Percentiles rank a stretch among this genome's conserved stretches.
Evolutionary conservation across 92 coral and sea anemone species (phyloP).

Genomic region (Hydrozoanthus gracilis): DNA sequence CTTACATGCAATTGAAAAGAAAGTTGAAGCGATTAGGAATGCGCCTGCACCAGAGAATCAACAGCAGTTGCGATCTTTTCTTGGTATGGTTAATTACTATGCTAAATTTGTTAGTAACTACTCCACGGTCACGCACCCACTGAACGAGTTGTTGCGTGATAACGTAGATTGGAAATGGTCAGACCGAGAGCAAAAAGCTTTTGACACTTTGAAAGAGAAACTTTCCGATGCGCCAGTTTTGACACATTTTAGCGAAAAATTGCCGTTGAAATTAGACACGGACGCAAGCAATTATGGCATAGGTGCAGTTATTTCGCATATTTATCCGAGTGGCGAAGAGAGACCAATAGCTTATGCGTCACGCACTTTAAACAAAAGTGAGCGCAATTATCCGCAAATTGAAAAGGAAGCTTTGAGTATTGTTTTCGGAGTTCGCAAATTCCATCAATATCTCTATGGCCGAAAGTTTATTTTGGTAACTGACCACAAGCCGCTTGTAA

Average conservation of each 20-base stretch:
- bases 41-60: conserved; percentile 38
- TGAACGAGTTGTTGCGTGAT: conserved; percentile 28
- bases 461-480: conserved; percentile 43
- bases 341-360: conserved; percentile 65
- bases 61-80: conserved; percentile 41
- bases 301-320: conserved; percentile 62
- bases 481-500: conserved; percentile 51
- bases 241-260: conserved; percentile 15
- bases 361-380: conserved; percentile 52
- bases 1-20: no score
- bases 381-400: conserved; percentile 51
- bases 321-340: conserved; percentile 52
- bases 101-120: conserved; percentile 17
- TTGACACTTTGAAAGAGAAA: not conserved
- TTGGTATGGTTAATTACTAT: conserved; percentile 45
- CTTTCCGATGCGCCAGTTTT: conserved; percentile 26
- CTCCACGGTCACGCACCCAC: conserved; percentile 4
- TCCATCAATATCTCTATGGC: conserved; percentile 58
- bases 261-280: conserved; percentile 51
- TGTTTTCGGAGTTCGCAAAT: conserved; percentile 29
- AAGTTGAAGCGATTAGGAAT: not conserved
- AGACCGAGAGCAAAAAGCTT: not conserved
- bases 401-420: conserved; percentile 57
- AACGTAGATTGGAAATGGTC: conserved; percentile 9
- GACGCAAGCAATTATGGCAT: conserved; percentile 48